Conservation (phyloP, 2,888 invertebrate genomes). For the Ornithoptera priamus region DNA sequence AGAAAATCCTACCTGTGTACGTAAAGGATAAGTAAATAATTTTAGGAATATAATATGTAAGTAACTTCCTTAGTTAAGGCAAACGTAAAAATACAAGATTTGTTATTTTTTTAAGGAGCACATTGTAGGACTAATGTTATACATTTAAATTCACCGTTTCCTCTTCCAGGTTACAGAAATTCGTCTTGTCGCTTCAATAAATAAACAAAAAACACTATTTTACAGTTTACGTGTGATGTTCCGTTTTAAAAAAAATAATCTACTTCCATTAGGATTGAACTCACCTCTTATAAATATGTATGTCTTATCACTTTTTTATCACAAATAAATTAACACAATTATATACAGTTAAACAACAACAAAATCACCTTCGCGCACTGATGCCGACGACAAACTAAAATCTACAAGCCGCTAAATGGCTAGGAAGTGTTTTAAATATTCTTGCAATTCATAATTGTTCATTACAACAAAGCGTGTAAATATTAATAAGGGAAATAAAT, state of each 20-base stretch:
- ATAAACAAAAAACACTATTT: neutral
- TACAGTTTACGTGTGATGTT: neutral
- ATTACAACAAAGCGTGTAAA: constrained; percentile 18
- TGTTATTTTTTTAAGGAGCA: no score
- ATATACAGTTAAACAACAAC: neutral
- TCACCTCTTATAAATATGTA: constrained; percentile 1
- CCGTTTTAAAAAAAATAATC: neutral
- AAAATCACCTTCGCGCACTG: neutral
- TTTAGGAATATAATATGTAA: no score
- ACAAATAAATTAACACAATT: constrained; percentile 1
- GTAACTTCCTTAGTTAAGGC: no score
- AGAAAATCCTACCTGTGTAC: no score
- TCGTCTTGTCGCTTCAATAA: no score
- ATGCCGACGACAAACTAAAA: neutral
- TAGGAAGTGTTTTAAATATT: constrained; percentile 5
- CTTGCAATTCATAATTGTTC: constrained; percentile 18
- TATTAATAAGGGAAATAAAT: constrained; percentile 25
- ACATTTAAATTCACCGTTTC: no score
- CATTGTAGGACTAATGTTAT: no score
- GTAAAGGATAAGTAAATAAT: no score
- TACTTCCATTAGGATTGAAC: neutral
- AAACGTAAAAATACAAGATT: no score
- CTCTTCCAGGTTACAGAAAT: no score
- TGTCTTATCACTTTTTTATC: neutral
- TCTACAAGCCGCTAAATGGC: neutral